Conservation (phyloP, 2,888 invertebrate genomes). For the Cosmopolites sordidus region DNA sequence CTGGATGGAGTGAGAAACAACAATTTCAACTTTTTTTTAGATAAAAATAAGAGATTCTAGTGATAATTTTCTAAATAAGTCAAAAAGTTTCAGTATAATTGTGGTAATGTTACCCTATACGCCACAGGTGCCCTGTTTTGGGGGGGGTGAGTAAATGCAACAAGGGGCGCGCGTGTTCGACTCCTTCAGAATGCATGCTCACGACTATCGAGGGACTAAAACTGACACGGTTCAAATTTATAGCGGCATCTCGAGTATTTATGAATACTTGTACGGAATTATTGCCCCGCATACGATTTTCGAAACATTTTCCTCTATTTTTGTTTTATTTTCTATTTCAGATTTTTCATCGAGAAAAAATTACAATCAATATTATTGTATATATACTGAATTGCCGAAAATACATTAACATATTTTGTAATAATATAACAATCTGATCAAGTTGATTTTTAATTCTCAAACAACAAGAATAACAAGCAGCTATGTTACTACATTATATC, state of each 20-base stretch:
- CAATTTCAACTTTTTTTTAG: too few species aligned
- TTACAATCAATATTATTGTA: too few species aligned
- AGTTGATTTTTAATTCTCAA: too few species aligned
- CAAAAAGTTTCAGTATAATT: constrained; percentile 9
- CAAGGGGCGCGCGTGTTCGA: constrained; percentile 26
- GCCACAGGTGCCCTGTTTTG: constrained; percentile 13
- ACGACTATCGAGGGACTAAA: constrained; percentile 45
- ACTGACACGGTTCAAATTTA: constrained; percentile 47
- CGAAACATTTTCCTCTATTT: not conserved
- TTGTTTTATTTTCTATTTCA: not conserved
- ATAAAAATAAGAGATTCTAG: too few species aligned
- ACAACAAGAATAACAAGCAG: too few species aligned
- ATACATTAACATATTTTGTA: too few species aligned
- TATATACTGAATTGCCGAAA: too few species aligned
- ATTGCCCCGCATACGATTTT: not conserved
- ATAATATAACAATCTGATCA: too few species aligned
- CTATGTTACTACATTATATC: too few species aligned
- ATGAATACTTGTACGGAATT: constrained; percentile 46
- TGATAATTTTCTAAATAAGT: too few species aligned
- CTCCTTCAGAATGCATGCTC: constrained; percentile 43
- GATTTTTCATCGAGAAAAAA: too few species aligned
- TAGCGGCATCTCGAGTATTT: constrained; percentile 46
- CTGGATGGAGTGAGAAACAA: too few species aligned
- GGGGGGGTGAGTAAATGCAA: not conserved
- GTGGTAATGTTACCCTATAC: constrained; percentile 4